Conservation (phyloP, 2,888 invertebrate species). For the Amiota mariae region DNA sequence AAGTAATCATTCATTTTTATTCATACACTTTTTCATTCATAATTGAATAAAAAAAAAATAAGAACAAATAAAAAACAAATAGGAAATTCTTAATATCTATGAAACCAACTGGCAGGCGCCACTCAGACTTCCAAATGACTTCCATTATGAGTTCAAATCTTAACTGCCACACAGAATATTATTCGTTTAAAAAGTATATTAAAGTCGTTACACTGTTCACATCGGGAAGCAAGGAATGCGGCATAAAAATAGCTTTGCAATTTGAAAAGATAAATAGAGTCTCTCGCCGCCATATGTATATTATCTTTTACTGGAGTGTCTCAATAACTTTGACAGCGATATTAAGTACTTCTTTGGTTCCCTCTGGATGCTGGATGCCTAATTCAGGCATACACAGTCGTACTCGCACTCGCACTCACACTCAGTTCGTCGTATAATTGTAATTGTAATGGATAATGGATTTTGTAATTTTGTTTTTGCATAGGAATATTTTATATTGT, state of each 20-base stretch:
- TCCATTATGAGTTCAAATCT: constrained; percentile 4
- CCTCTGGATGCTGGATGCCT: not conserved
- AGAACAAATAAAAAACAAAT: no score
- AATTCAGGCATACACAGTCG: no score
- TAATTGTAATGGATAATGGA: no score
- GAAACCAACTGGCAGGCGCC: constrained; percentile 20
- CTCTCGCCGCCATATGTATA: constrained; percentile 9
- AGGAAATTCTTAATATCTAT: no score
- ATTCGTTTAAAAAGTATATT: no score
- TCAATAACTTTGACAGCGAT: constrained; percentile 30
- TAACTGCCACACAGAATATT: constrained; percentile 12
- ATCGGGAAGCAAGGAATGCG: constrained; percentile 3
- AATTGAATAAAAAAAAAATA: no score
- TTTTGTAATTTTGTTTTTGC: no score
- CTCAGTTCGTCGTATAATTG: no score
- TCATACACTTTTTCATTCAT: no score
- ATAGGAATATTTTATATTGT: no score
- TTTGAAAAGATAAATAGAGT: constrained; percentile 12
- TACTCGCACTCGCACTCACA: no score
- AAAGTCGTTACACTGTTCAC: not conserved
- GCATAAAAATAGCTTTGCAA: constrained; percentile 15
- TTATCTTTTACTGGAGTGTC: constrained; percentile 26
- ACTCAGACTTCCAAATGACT: constrained; percentile 19
- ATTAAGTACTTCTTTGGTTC: constrained; percentile 15
- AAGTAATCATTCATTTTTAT: no score